Percentiles rank a stretch among this genome's conserved stretches.
These are phyloP conservation scores for Ostrea denselamellosa DNA, from an alignment of 1,140 invertebrate species.

Conservation along the genomic window DNA sequence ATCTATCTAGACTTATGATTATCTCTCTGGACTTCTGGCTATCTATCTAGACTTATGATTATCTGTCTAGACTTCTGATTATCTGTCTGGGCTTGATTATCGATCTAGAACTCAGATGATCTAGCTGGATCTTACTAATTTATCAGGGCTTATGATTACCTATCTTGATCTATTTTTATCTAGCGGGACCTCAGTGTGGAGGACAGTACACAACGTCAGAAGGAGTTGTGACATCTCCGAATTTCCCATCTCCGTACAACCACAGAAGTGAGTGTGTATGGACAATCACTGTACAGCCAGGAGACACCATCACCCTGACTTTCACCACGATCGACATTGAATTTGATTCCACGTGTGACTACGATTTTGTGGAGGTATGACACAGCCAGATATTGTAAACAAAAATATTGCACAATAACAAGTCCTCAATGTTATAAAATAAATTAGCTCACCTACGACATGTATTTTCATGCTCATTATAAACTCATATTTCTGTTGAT, in stretches of 20 bases:
- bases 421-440: neutral
- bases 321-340: constrained; percentile 82
- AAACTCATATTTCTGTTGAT: no score
- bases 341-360: constrained; percentile 67
- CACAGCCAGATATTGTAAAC: constrained; percentile 36
- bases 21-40: no score
- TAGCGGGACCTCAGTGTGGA: constrained; percentile 70
- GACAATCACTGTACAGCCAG: constrained; percentile 75
- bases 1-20: no score
- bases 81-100: no score
- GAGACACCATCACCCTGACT: constrained; percentile 85
- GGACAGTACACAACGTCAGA: constrained; percentile 65
- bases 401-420: neutral
- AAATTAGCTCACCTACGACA: no score
- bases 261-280: constrained; percentile 76
- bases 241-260: constrained; percentile 73
- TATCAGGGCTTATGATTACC: no score
- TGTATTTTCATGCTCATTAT: no score
- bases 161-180: neutral
- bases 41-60: no score
- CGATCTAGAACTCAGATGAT: no score
- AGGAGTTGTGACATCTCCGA: constrained; percentile 73
- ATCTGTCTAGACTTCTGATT: no score
- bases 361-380: constrained; percentile 78
- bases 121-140: no score